A percentile compares a stretch with the other conserved stretches of the same genome.
Conservation (phyloP, 2,888 invertebrate genomes). For the Drosophila dives region DNA sequence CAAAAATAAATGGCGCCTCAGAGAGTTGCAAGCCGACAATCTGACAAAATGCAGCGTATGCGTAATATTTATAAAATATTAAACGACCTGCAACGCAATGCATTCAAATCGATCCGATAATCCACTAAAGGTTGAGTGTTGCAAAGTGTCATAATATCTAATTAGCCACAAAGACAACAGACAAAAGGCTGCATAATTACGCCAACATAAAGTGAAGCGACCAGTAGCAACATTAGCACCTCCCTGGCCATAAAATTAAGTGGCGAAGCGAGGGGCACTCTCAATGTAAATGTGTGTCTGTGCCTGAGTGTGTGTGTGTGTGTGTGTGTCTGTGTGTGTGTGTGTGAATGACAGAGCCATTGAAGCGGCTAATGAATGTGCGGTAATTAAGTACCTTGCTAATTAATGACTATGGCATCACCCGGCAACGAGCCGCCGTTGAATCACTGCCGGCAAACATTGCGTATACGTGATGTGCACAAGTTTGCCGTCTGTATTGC, state of each 20-base stretch:
- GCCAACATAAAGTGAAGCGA: conserved; percentile 65
- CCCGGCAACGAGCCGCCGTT: conserved; percentile 51
- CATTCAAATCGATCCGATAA: conserved; percentile 18
- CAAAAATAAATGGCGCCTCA: conserved; percentile 66
- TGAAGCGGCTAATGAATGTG: conserved; percentile 83
- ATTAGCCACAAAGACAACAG: conserved; percentile 68
- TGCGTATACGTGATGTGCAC: conserved; percentile 71
- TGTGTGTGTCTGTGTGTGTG: conserved; percentile 11
- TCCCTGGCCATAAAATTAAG: conserved; percentile 64
- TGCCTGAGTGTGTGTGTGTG: conserved; percentile 5
- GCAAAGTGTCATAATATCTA: conserved; percentile 70
- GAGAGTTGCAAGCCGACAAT: conserved; percentile 52
- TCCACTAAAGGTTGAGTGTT: conserved; percentile 3
- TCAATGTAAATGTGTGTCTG: conserved; percentile 9
- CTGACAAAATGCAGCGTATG: conserved; percentile 56
- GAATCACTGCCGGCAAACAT: conserved; percentile 55
- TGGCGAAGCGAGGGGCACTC: conserved; percentile 11
- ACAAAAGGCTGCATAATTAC: conserved; percentile 79
- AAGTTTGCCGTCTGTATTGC: conserved; percentile 7
- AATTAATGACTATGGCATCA: conserved; percentile 83
- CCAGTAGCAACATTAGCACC: conserved; percentile 69
- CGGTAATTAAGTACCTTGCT: conserved; percentile 85
- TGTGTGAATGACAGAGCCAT: conserved; percentile 54
- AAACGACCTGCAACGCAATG: conserved; percentile 47
- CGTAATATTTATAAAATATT: conserved; percentile 75